phyloP scores from a whole-genome alignment of 2,113 vertebrate species.

The Puma concolor region DNA sequence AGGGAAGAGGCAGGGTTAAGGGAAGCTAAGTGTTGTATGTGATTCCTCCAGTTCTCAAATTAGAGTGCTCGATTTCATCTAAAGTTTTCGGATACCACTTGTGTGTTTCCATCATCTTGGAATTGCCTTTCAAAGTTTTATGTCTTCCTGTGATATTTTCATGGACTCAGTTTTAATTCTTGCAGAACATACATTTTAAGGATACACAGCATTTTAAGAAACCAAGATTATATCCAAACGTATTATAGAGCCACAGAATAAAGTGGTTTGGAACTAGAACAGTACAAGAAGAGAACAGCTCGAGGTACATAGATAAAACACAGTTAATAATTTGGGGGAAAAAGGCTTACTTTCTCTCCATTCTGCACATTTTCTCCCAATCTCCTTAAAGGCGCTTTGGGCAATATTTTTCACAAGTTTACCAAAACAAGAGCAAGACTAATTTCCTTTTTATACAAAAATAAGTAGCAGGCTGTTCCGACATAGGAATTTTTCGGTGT shows the following conservation, averaged over 20 bases:
- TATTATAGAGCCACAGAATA: slow-evolving; percentile 98
- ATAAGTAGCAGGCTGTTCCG: slow-evolving; percentile 90
- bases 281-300: slow-evolving; percentile 94
- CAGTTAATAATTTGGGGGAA: slow-evolving; percentile 94
- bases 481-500: not conserved
- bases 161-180: slow-evolving; percentile 97
- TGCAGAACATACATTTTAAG: slow-evolving; percentile 95
- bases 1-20: not conserved
- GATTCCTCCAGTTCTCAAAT: slow-evolving; percentile 86
- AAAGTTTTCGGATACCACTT: slow-evolving; percentile 87
- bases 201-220: slow-evolving; percentile 93
- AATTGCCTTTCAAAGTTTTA: slow-evolving; percentile 88
- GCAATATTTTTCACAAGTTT: slow-evolving; percentile 91
- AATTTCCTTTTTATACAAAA: slow-evolving; percentile 86
- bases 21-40: slow-evolving; percentile 83
- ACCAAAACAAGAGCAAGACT: slow-evolving; percentile 82
- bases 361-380: slow-evolving; percentile 90
- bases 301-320: slow-evolving; percentile 98
- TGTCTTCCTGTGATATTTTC: slow-evolving; percentile 91
- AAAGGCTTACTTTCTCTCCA: slow-evolving; percentile 87
- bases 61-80: slow-evolving; percentile 86
- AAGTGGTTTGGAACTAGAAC: slow-evolving; percentile 98
- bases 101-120: slow-evolving; percentile 94
- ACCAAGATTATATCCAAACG: slow-evolving; percentile 94
- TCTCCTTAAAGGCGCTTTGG: slow-evolving; percentile 96